A percentile compares a stretch with the other conserved stretches of the same genome.
These are phyloP conservation scores for Trididemnum clinides DNA, from an alignment of 23 tunicate species.

Conservation along the genomic window DNA sequence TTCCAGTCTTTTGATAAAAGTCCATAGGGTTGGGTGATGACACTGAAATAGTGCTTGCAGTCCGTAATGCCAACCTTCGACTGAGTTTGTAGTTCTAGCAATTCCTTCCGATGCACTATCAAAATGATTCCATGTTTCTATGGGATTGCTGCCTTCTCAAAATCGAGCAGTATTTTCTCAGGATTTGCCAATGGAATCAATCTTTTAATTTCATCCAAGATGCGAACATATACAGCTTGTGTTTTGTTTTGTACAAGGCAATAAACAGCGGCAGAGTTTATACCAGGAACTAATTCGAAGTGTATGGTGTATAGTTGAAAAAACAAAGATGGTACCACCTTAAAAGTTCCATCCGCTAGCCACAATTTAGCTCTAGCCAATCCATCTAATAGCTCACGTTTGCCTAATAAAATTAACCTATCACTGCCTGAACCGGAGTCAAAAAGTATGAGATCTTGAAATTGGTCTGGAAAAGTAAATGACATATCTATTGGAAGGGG, in stretches of 20 bases:
- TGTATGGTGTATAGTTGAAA: conserved; percentile 26
- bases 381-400: too few relatives aligned
- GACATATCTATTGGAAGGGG: conserved; percentile 28
- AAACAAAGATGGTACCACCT: conserved; percentile 24
- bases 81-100: background rate
- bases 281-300: background rate
- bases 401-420: conserved; percentile 22
- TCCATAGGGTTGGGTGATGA: conserved; percentile 41
- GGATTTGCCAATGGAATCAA: too few relatives aligned
- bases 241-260: conserved; percentile 36
- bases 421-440: background rate
- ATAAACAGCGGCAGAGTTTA: conserved; percentile 19
- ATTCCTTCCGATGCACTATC: conserved; percentile 36
- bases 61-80: background rate
- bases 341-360: conserved; percentile 36
- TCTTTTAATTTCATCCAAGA: conserved; percentile 9
- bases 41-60: conserved; percentile 18
- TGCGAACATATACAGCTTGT: conserved; percentile 23
- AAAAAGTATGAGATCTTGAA: too few relatives aligned
- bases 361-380: conserved; percentile 42
- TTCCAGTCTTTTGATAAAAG: conserved; percentile 29
- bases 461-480: conserved; percentile 30
- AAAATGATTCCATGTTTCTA: conserved; percentile 31
- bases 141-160: conserved; percentile 13
- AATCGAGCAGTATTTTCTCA: too few relatives aligned